phyloP scores from a whole-genome alignment of 2,888 invertebrate species.

The Odontocolon sp. region DNA sequence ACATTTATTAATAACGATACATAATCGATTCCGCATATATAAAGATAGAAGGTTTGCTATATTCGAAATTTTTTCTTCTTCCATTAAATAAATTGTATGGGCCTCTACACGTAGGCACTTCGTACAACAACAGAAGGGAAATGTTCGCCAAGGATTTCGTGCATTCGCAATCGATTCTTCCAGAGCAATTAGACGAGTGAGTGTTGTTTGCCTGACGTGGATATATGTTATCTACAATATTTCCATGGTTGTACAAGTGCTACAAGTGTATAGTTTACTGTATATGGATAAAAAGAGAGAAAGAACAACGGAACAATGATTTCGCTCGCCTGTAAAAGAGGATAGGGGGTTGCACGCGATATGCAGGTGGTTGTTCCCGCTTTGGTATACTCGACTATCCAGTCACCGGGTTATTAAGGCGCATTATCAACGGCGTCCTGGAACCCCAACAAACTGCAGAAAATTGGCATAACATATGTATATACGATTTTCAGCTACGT shows the following conservation, averaged over 20 bases:
- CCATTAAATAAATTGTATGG: too few species aligned
- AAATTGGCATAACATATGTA: too few species aligned
- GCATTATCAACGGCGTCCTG: conserved; percentile 64
- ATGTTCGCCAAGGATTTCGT: conserved; percentile 17
- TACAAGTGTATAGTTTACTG: conserved; percentile 20
- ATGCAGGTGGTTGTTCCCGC: conserved; percentile 69
- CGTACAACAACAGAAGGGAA: conserved; percentile 11
- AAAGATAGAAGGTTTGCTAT: too few species aligned
- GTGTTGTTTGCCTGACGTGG: conserved; percentile 18
- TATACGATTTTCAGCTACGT: too few species aligned
- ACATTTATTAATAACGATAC: too few species aligned
- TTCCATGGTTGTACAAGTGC: conserved; percentile 17
- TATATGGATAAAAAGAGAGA: background rate
- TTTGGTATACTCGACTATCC: conserved; percentile 58
- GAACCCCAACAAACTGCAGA: conserved; percentile 16
- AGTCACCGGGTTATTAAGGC: conserved; percentile 77
- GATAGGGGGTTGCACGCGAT: conserved; percentile 68
- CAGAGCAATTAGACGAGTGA: conserved; percentile 37
- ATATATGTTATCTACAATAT: conserved; percentile 8
- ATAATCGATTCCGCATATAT: too few species aligned
- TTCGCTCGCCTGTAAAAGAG: conserved; percentile 45
- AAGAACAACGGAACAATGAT: conserved; percentile 27
- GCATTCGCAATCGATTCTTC: conserved; percentile 48
- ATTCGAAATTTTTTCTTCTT: too few species aligned
- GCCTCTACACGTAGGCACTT: too few species aligned